A percentile compares a stretch with the other conserved stretches of the same genome.
These are phyloP conservation scores for Montifringilla adamsi DNA, from an alignment of 2,113 vertebrate genomes.

Conservation along the genomic window DNA sequence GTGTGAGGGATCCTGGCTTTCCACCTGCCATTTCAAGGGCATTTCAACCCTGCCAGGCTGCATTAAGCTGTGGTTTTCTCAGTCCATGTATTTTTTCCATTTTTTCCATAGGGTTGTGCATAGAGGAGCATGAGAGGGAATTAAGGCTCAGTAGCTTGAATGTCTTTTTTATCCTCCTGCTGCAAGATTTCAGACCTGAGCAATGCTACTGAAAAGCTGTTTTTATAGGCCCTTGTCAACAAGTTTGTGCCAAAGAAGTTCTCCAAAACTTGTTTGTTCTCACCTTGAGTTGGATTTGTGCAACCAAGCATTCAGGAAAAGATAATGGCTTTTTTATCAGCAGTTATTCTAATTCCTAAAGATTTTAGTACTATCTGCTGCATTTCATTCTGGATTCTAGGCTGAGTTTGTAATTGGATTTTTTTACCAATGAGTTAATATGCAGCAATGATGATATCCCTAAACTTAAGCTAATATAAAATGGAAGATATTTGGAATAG, in stretches of 20 bases:
- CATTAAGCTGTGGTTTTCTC: not conserved
- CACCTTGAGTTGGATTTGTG: not conserved
- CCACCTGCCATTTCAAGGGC: not conserved
- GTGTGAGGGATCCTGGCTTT: not conserved
- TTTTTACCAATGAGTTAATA: not conserved
- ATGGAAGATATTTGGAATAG: not conserved
- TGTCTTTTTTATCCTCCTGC: not conserved
- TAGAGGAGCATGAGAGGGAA: not conserved
- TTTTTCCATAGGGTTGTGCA: not conserved
- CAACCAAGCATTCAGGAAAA: not conserved
- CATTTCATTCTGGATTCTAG: not conserved
- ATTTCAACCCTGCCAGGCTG: not conserved
- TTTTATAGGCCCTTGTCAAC: not conserved
- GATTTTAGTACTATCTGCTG: not conserved
- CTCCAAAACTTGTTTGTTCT: not conserved
- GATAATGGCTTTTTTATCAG: not conserved
- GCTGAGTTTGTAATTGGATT: not conserved
- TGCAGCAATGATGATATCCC: not conserved
- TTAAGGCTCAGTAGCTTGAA: not conserved
- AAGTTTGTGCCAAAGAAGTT: not conserved
- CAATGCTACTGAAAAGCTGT: not conserved
- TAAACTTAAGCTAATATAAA: not conserved
- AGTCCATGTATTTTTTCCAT: not conserved
- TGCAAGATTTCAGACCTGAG: not conserved
- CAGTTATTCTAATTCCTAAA: not conserved